Evolutionary conservation across 2,113 vertebrate genomes (phyloP), one percentile per base, ranked within the genome.

Genomic region (Aegotheles bennettii): DNA sequence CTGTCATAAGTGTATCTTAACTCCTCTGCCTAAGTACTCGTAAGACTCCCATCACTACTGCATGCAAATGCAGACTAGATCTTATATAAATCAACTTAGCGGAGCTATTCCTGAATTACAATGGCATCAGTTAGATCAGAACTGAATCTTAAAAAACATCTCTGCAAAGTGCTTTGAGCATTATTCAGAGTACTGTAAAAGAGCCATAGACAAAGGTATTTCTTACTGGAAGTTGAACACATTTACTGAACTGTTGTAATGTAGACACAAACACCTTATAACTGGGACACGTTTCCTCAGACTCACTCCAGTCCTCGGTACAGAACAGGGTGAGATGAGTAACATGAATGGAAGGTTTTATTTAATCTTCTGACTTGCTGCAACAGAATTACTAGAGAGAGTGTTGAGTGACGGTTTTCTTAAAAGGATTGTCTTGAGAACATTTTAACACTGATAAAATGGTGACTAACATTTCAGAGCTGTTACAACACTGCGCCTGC

Each of bases 311-410:
- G 51, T 40, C 56, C 68, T 47, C 29, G 12, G 53, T 65, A 48
- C 33, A 77, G 53, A 94, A 33, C 28, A 83, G 84, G 88, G 84
- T 92, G 74, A 84, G 71, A 68, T 89, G 71, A 90, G 24, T 63
- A 82, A 85, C 61, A 13, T 78, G 77, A 90, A 91, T 71, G 54
- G 79, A 75, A 95, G 50, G 33, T 57, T 74, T 80, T 82, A 71
- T 93, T 95, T 93, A 80, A 82, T 92, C 59, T 71, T 75, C 45
- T 87, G 73, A 75, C 59, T 94, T 91, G 17, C 43, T 96, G 74
- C 77, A 93, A 71, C 35, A 73, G 57, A 92, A 83, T 92, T 92
- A 90, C 86, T 95, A 93, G 89, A 87, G 69, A 80, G 40, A 40
- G 59, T 83, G 20, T 28, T 95, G 95, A 95, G 56, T 90, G 85